phyloP scores from a whole-genome alignment of 2,797 vertebrate species.

The Acanthurus lineatus region DNA sequence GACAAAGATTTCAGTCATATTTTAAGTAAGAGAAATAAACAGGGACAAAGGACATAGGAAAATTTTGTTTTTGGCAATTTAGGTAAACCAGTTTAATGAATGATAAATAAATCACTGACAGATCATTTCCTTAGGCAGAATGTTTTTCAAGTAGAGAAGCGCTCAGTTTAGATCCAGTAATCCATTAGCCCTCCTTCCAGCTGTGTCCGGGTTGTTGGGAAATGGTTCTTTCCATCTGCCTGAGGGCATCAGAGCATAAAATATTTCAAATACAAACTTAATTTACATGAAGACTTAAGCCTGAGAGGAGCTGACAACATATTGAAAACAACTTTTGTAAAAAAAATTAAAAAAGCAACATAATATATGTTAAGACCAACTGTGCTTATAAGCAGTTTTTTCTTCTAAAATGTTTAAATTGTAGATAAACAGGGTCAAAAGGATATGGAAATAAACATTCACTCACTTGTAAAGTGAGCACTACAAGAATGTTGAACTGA shows the following conservation, averaged over 20 bases:
- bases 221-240: too few relatives aligned
- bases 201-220: too few relatives aligned
- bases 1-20: slow-evolving; percentile 8
- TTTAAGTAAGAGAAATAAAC: neutral
- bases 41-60: neutral
- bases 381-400: neutral
- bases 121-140: too few relatives aligned
- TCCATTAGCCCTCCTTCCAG: too few relatives aligned
- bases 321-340: slow-evolving; percentile 3
- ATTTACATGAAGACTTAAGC: slow-evolving; percentile 47
- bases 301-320: slow-evolving; percentile 3
- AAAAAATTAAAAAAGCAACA: neutral
- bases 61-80: neutral
- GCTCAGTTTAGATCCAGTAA: too few relatives aligned
- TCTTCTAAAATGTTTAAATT: slow-evolving; percentile 2
- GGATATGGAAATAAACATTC: slow-evolving; percentile 15
- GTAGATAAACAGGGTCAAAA: slow-evolving; percentile 51
- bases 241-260: slow-evolving; percentile 11
- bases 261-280: slow-evolving; percentile 40
- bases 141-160: too few relatives aligned
- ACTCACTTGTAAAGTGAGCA: slow-evolving; percentile 45
- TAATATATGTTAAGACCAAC: slow-evolving; percentile 23
- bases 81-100: neutral
- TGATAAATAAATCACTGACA: neutral
- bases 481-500: slow-evolving; percentile 38